These are phyloP conservation scores for Syritta pipiens DNA, from an alignment of 2,888 invertebrate species.

Conservation along the genomic window DNA sequence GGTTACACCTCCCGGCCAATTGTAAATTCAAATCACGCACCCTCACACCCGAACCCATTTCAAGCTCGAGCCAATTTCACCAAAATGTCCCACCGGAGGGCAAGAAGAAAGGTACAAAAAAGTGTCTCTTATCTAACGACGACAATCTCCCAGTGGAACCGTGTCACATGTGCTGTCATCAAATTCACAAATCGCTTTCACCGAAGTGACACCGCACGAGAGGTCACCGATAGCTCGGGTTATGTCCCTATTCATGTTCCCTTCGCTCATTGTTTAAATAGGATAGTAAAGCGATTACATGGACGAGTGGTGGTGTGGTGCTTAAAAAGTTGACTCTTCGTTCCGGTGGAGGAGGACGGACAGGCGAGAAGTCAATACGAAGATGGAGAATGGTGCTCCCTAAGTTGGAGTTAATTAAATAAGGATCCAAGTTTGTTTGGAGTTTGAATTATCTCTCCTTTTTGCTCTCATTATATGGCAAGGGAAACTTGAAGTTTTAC, in stretches of 20 bases:
- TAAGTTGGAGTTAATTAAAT: slow-evolving; percentile 56
- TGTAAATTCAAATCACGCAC: too few relatives aligned
- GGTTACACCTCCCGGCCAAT: too few relatives aligned
- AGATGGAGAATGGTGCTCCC: slow-evolving; percentile 23
- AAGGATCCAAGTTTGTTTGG: slow-evolving; percentile 55
- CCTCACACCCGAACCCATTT: too few relatives aligned
- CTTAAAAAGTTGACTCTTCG: neutral
- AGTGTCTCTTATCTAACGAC: neutral
- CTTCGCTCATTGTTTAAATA: neutral
- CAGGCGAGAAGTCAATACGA: neutral
- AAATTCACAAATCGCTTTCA: neutral
- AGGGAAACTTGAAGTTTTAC: slow-evolving; percentile 22
- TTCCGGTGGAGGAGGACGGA: slow-evolving; percentile 1
- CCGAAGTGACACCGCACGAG: too few relatives aligned
- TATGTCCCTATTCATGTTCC: neutral
- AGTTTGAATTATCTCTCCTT: slow-evolving; percentile 47
- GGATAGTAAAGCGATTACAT: slow-evolving; percentile 15
- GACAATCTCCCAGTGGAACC: neutral
- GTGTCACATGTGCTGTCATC: neutral
- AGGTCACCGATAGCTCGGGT: neutral
- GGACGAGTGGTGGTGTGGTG: neutral
- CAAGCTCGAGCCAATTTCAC: too few relatives aligned
- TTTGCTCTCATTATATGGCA: slow-evolving; percentile 27
- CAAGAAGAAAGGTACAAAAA: neutral
- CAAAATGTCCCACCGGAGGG: neutral